Evolutionary conservation across 30 jellyfish, hydroid and myxozoan species (phyloP), one percentile per base, ranked within the genome.

Genomic region (Pelagia noctiluca): DNA sequence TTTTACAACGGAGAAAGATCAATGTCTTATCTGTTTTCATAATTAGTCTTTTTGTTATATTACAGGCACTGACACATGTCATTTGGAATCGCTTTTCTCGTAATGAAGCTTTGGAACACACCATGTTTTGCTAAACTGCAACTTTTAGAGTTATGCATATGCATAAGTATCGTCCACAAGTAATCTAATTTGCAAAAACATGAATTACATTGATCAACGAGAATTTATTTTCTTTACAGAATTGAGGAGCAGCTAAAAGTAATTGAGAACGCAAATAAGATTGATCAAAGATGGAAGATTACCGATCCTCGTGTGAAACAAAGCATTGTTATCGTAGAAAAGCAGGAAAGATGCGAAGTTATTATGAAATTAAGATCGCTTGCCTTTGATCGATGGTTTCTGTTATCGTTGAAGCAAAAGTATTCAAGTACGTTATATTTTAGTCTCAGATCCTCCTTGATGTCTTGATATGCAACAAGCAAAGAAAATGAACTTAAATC

Each of bases 341-440:
- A 60, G 33, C 73, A 60, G 35, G n/a, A 13, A 60, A 60, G 73
- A 60, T 29, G 0, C 3, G 73, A 60, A 13, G 73, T 60, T 19
- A 60, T 60, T 24, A 60, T 60, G 73, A 60, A 60, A 24, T 60
- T 60, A 34, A 60, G 73, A 60, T 60, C 73, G 25, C 73, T 60
- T 1, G 73, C 73, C 73, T 60, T 60, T 60, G 73, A 60, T 60
- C 73, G 73, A 13, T 60, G 73, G 73, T 60, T 60, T 60, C 73
- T 60, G 33, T 24, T 60, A 24, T 60, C 73, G n/a, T 60, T 60
- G 73, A 60, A 60, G 73, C 73, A 60, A 24, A 60, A 60, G 3
- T 60, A 60, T 24, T 60, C 73, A 60, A 60, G 73, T 60, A 60
- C 1, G 73, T 60, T 19, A 60, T 60, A 24, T 60, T 13, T 24